phyloP scores from a whole-genome alignment of 2,113 vertebrate genomes.

The pig (Sus scrofa) region DNA sequence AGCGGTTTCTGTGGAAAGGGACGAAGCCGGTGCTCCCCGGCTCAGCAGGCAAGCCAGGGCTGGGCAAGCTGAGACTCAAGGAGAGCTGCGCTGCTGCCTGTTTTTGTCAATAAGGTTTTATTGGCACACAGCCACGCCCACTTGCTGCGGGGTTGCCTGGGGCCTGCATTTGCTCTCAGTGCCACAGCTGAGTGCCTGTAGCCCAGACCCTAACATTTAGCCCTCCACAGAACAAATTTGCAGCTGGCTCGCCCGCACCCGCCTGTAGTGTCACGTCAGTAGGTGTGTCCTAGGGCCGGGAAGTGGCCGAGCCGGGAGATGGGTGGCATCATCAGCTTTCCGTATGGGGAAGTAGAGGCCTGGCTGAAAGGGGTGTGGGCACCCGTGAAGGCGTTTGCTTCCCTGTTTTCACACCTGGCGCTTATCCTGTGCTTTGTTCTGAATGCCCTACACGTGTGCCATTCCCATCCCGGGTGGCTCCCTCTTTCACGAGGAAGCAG shows the following conservation, averaged over 20 bases:
- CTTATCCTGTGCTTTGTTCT: too few species aligned
- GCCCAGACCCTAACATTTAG: neutral
- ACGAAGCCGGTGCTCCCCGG: neutral
- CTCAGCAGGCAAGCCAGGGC: too few species aligned
- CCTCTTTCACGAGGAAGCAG: neutral
- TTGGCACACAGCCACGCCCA: neutral
- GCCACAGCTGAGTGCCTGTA: neutral
- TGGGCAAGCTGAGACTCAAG: neutral
- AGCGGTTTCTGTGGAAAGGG: neutral
- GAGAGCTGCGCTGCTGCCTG: neutral
- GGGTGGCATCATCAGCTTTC: neutral
- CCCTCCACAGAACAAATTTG: too few species aligned
- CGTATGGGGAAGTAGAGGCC: neutral
- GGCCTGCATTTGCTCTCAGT: neutral
- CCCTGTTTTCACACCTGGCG: neutral
- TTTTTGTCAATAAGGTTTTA: neutral
- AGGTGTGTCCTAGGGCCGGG: neutral
- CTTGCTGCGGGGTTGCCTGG: rapidly evolving
- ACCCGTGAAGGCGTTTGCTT: neutral
- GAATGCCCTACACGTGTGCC: rapidly evolving
- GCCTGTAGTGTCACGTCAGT: neutral
- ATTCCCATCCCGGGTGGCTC: too few species aligned
- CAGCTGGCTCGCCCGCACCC: neutral
- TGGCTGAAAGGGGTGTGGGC: neutral
- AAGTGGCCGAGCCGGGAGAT: neutral